Conservation (phyloP, 2,797 vertebrate genomes). For the Anabas testudineus region DNA sequence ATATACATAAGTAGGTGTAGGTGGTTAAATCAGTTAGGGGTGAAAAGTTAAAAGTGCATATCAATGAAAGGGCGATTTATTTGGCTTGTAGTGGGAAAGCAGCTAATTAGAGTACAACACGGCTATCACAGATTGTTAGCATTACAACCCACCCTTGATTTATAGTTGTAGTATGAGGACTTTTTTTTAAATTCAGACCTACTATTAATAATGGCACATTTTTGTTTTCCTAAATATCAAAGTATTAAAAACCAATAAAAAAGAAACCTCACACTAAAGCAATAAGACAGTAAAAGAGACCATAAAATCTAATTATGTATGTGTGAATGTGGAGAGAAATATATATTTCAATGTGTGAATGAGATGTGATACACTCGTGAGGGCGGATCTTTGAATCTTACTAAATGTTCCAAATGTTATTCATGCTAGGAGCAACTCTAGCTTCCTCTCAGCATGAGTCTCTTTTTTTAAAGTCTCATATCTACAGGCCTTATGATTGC, state of each 20-base stretch:
- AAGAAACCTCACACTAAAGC: slow-evolving; percentile 9
- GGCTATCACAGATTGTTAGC: too few species aligned
- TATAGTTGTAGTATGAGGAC: too few species aligned
- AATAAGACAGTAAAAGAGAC: background rate
- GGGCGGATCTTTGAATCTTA: slow-evolving; percentile 16
- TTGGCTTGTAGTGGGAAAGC: too few species aligned
- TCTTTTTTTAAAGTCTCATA: slow-evolving; percentile 43
- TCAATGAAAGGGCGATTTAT: too few species aligned
- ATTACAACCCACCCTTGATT: too few species aligned
- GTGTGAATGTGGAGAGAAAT: slow-evolving; percentile 12
- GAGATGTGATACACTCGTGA: slow-evolving; percentile 25
- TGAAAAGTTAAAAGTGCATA: too few species aligned
- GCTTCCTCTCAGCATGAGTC: slow-evolving; percentile 44
- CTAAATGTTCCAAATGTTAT: slow-evolving; percentile 49
- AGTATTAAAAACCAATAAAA: background rate
- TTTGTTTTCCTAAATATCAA: background rate
- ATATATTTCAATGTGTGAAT: slow-evolving; percentile 18
- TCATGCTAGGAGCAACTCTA: slow-evolving; percentile 31
- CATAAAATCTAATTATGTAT: slow-evolving; percentile 22
- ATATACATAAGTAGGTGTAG: too few species aligned
- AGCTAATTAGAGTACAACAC: too few species aligned
- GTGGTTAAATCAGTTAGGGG: too few species aligned
- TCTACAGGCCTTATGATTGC: slow-evolving; percentile 34
- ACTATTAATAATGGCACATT: background rate
- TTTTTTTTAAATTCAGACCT: too few species aligned